Percentiles rank a stretch among this genome's conserved stretches.
Evolutionary conservation across 1,140 invertebrate genomes (phyloP).

Genomic region (Eriosoma lanigerum): DNA sequence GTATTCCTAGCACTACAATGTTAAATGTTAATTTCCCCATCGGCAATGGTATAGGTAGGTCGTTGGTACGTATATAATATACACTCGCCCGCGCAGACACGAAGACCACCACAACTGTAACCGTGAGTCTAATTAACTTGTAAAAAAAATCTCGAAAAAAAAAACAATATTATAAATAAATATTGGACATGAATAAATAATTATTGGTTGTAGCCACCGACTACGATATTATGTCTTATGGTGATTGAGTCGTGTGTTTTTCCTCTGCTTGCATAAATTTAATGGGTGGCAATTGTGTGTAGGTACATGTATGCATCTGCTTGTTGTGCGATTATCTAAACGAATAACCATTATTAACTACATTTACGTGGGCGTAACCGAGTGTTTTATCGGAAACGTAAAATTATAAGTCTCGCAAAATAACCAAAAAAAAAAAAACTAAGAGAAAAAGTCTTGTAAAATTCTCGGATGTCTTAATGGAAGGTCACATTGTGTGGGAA

Average conservation of each 20-base stretch:
- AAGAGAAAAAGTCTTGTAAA: conserved; percentile 25
- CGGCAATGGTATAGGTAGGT: conserved; percentile 1
- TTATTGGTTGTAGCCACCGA: conserved; percentile 27
- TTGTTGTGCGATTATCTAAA: conserved; percentile 16
- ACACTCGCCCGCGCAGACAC: background rate
- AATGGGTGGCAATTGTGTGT: conserved; percentile 27
- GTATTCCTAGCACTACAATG: background rate
- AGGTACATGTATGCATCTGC: background rate
- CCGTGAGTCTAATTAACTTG: conserved; percentile 33
- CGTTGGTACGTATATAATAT: background rate
- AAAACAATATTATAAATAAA: conserved; percentile 31
- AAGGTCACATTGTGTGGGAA: conserved; percentile 41
- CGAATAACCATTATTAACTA: conserved; percentile 42
- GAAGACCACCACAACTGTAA: conserved; percentile 11
- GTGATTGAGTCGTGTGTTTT: conserved; percentile 23
- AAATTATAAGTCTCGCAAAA: conserved; percentile 45
- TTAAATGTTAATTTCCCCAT: conserved; percentile 19
- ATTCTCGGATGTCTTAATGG: conserved; percentile 27
- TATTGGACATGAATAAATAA: conserved; percentile 28
- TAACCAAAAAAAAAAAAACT: conserved; percentile 11
- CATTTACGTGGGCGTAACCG: conserved; percentile 36
- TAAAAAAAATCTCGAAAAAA: conserved; percentile 23
- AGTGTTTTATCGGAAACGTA: conserved; percentile 38
- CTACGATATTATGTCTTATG: background rate
- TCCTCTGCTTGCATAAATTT: background rate